These are phyloP conservation scores for Drosophila tropicalis DNA, from an alignment of 1,140 invertebrate species.

Conservation along the genomic window DNA sequence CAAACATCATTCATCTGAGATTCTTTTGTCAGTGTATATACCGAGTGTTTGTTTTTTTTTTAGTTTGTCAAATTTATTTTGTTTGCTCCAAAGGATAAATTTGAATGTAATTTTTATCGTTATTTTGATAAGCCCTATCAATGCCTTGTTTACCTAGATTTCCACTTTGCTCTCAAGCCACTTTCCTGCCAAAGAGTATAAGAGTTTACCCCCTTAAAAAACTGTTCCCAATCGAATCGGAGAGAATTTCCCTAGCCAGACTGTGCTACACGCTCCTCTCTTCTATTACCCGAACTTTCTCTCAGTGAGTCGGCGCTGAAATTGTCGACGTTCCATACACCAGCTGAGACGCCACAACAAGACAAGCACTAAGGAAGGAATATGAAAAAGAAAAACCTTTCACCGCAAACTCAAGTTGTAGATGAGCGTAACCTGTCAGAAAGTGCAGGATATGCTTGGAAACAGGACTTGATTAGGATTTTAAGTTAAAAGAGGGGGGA, in stretches of 20 bases:
- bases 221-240: not conserved
- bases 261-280: not conserved
- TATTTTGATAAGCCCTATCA: conserved; percentile 69
- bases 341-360: not conserved
- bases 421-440: conserved; percentile 5
- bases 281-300: not conserved
- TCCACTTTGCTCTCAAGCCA: conserved; percentile 5
- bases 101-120: not conserved
- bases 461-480: conserved; percentile 9
- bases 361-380: not conserved
- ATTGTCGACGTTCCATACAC: not conserved
- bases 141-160: conserved; percentile 44
- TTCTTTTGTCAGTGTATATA: not conserved
- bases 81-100: not conserved
- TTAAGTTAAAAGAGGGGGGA: not conserved
- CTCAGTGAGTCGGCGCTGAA: not conserved
- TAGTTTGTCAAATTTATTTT: not conserved
- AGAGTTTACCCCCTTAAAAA: not conserved
- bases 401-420: conserved; percentile 8
- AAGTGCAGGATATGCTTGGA: conserved; percentile 9
- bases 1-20: too few species aligned
- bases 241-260: not conserved
- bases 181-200: not conserved
- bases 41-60: not conserved
- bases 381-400: not conserved